phyloP scores from a whole-genome alignment of 2,113 vertebrate species.

The Alethe diademata region DNA sequence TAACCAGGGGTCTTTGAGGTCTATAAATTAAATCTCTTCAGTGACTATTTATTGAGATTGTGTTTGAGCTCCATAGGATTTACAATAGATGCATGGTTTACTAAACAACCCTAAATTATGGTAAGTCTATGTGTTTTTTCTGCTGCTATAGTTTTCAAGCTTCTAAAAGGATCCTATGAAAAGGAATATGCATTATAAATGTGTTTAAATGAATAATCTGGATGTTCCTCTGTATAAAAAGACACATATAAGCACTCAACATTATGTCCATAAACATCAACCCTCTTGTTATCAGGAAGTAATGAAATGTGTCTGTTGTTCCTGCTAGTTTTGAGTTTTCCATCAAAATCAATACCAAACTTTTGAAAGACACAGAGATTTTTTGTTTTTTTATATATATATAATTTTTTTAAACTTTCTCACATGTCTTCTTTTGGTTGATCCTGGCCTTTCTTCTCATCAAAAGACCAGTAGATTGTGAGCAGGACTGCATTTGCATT shows the following conservation, averaged over 20 bases:
- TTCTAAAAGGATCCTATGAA: background rate
- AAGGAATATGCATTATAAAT: slow-evolving; percentile 14
- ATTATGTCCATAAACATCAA: background rate
- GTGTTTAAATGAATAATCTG: background rate
- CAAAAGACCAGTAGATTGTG: background rate
- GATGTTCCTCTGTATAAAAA: background rate
- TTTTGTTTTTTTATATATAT: too few species aligned
- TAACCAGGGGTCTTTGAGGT: slow-evolving; percentile 39
- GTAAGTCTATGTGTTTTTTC: background rate
- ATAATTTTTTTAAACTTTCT: background rate
- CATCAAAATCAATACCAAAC: background rate
- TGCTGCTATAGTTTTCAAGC: background rate
- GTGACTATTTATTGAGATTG: background rate
- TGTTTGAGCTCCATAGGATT: background rate
- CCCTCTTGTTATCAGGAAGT: background rate
- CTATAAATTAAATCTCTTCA: slow-evolving; percentile 46
- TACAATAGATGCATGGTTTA: background rate
- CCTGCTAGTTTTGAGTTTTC: background rate
- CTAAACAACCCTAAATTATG: background rate
- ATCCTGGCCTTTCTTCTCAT: background rate
- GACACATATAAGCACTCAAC: background rate
- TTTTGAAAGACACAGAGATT: background rate
- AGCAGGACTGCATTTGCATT: background rate
- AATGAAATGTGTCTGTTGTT: background rate
- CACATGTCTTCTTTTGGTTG: background rate